Evolutionary conservation across 2,888 invertebrate species (phyloP), one percentile per base, ranked within the genome.

Genomic region (Lasius platythorax): DNA sequence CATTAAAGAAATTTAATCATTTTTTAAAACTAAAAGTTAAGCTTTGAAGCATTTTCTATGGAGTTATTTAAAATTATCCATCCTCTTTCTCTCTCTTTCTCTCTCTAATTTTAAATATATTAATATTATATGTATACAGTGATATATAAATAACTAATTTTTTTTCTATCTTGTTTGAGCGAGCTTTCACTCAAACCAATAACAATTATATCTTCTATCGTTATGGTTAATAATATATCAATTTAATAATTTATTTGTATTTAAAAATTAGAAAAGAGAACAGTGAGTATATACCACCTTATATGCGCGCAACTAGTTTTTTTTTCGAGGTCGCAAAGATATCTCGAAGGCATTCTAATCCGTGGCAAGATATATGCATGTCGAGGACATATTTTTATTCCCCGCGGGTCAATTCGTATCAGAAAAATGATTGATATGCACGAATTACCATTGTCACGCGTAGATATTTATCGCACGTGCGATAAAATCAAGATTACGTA

Each of bases 251-350:
- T 63, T 33, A 33, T n/a, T 74, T 58, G 2, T 28, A 50, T 30
- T 74, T 74, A 33, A 61, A 40, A 58, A 12, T 2, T 43, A 30
- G 11, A 40, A 40, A 46, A 63, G 0, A 3, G 43, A 2, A 33
- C 18, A 18, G 0, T n/a, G 12, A 18, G 23, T 79, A n/a, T 43
- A 6, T 15, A 58, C 5, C 28, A 40, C 8, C 11, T 40, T 83
- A 53, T 68, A 76, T 15, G 3, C n/a, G 30, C 33, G 43, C 15
- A 63, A 78, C 50, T 56, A 53, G 53, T 75, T 78, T 70, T 33
- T 70, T 33, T 37, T 50, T 61, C 78, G 50, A 76, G 76, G 66
- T 37, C 66, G 33, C 23, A 30, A 67, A 43, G 23, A 79, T 56
- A 70, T 70, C 46, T 58, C 23, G 23, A 33, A 61, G 70, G 6